These are phyloP conservation scores for Trichonephila clavipes DNA, from an alignment of 1,140 invertebrate genomes.

Conservation along the genomic window DNA sequence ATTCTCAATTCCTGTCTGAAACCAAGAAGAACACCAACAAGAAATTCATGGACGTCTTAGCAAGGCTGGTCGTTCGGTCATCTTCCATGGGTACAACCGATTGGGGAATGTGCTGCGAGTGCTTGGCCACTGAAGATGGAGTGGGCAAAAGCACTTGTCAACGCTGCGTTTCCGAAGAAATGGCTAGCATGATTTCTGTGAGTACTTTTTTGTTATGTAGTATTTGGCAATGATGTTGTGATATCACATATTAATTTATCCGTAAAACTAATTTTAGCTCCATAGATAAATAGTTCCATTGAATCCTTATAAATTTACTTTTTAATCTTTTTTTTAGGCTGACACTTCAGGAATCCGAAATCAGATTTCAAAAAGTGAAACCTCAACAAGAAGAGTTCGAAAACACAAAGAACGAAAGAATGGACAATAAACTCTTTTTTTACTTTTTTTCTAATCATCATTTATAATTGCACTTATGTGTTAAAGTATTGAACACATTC, in stretches of 20 bases:
- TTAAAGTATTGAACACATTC: not conserved
- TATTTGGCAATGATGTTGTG: not conserved
- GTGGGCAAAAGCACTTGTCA: constrained; percentile 81
- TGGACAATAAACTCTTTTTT: constrained; percentile 32
- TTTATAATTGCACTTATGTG: not conserved
- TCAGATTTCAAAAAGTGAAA: not conserved
- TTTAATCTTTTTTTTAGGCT: constrained; percentile 31
- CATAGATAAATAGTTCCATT: no score
- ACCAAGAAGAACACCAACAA: constrained; percentile 86
- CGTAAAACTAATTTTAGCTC: no score
- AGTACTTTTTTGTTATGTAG: not conserved
- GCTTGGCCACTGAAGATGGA: constrained; percentile 83
- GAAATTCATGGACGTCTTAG: constrained; percentile 86
- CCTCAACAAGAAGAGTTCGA: not conserved
- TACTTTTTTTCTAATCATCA: not conserved
- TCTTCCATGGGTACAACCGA: constrained; percentile 84
- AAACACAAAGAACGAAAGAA: constrained; percentile 65
- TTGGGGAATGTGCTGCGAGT: constrained; percentile 87
- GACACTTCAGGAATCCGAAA: constrained; percentile 28
- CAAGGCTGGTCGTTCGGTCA: constrained; percentile 85
- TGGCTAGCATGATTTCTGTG: constrained; percentile 75
- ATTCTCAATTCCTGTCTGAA: constrained; percentile 79
- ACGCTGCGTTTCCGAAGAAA: constrained; percentile 78
- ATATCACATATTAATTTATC: no score
- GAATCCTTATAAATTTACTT: not conserved